These are phyloP conservation scores for Meriones psammophilus DNA, from an alignment of 2,797 vertebrate species.

Conservation along the genomic window DNA sequence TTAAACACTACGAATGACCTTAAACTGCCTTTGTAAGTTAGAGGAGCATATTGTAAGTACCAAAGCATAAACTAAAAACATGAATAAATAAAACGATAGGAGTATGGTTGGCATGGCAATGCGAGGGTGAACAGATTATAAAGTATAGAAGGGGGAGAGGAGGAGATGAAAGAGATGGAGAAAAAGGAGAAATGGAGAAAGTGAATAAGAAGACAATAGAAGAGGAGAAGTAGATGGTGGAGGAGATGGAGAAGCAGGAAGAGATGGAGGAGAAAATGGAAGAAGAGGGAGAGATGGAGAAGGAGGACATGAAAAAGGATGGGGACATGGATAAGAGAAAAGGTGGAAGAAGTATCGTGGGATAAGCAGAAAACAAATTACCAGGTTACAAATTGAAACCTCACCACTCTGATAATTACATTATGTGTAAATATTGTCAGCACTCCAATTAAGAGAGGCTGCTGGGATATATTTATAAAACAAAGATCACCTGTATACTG, in stretches of 20 bases:
- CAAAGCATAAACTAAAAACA: neutral
- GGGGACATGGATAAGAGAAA: neutral
- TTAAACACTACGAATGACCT: neutral
- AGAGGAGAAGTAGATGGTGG: neutral
- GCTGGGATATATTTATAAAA: slow-evolving; percentile 27
- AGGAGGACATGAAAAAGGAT: neutral
- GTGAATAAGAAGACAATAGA: too few species aligned
- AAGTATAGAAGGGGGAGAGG: neutral
- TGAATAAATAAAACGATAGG: neutral
- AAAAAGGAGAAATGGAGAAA: too few species aligned
- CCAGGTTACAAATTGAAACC: slow-evolving; percentile 7
- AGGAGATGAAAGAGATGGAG: neutral
- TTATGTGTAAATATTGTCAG: slow-evolving; percentile 54
- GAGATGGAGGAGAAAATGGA: neutral
- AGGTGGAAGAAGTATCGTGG: neutral
- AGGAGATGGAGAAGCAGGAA: neutral
- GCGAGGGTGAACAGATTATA: neutral
- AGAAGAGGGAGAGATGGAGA: neutral
- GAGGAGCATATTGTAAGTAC: neutral
- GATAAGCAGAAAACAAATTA: slow-evolving; percentile 37
- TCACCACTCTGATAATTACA: slow-evolving; percentile 20
- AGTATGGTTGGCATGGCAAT: neutral
- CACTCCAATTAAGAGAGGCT: slow-evolving; percentile 31
- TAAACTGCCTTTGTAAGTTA: neutral
- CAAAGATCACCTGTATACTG: neutral